Percentiles rank a stretch among this genome's conserved stretches.
Conservation (phyloP, 2,113 vertebrate species). For the Ptilonorhynchus violaceus region DNA sequence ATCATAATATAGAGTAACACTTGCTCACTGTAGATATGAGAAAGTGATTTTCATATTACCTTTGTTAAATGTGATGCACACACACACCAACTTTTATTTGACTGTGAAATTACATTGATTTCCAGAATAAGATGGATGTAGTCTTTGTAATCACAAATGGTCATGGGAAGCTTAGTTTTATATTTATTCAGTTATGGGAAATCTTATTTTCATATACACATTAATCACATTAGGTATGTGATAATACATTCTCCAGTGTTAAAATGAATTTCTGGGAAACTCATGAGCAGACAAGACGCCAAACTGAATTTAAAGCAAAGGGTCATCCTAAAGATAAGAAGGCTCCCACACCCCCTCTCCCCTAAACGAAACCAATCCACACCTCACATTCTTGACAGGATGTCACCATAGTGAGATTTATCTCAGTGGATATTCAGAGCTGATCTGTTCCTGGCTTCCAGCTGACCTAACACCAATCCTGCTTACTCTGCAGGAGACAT, state of each 20-base stretch:
- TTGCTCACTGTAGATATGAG: background rate
- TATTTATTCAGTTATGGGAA: conserved; percentile 27
- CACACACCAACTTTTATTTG: background rate
- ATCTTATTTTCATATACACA: conserved; percentile 12
- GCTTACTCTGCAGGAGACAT: background rate
- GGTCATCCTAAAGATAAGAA: background rate
- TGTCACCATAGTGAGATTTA: background rate
- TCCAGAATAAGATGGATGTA: conserved; percentile 11
- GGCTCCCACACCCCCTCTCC: too few species aligned
- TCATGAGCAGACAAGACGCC: background rate
- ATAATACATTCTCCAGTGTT: background rate
- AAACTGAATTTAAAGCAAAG: background rate
- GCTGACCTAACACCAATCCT: background rate
- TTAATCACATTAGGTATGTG: conserved; percentile 17
- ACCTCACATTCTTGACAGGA: background rate
- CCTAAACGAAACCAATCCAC: background rate
- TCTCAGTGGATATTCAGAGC: background rate
- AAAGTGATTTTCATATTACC: background rate
- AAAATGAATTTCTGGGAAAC: conserved; percentile 3
- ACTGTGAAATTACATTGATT: conserved; percentile 17
- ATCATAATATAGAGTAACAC: background rate
- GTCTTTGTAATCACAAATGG: background rate
- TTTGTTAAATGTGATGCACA: background rate
- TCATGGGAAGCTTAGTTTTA: background rate
- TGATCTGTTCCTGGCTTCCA: background rate